These are phyloP conservation scores for Subacronicta megacephala DNA, from an alignment of 2,888 invertebrate genomes.

Conservation along the genomic window DNA sequence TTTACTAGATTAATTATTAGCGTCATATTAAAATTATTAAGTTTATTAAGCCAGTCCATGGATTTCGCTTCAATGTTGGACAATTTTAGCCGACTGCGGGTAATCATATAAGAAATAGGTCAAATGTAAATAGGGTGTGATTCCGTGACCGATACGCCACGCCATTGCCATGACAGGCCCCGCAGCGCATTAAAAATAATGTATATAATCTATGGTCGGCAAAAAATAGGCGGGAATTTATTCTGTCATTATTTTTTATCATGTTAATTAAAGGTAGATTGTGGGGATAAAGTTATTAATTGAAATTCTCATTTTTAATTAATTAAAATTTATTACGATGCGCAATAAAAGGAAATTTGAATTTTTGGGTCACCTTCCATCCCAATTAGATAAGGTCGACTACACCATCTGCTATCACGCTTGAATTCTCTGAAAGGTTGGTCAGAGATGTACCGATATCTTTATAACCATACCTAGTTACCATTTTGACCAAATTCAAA, in stretches of 20 bases:
- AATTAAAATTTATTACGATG: conserved; percentile 34
- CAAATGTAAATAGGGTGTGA: conserved; percentile 64
- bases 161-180: conserved; percentile 54
- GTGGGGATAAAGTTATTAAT: conserved; percentile 48
- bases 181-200: conserved; percentile 55
- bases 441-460: no score
- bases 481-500: no score
- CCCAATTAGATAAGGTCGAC: conserved; percentile 2
- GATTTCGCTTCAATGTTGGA: conserved; percentile 22
- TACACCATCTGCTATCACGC: no score
- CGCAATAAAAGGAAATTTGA: conserved; percentile 27
- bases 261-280: conserved; percentile 25
- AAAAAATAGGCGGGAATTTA: conserved; percentile 45
- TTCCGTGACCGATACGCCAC: conserved; percentile 56
- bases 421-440: no score
- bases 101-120: conserved; percentile 73
- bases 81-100: conserved; percentile 51
- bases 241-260: conserved; percentile 44
- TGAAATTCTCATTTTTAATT: conserved; percentile 31
- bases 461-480: no score
- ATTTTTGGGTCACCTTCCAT: conserved; percentile 9
- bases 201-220: conserved; percentile 50
- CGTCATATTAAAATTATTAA: conserved; percentile 47
- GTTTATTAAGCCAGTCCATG: conserved; percentile 16
- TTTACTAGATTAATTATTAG: no score